These are phyloP conservation scores for Caenorhabditis angaria DNA, from an alignment of 2,888 invertebrate species.

Conservation along the genomic window DNA sequence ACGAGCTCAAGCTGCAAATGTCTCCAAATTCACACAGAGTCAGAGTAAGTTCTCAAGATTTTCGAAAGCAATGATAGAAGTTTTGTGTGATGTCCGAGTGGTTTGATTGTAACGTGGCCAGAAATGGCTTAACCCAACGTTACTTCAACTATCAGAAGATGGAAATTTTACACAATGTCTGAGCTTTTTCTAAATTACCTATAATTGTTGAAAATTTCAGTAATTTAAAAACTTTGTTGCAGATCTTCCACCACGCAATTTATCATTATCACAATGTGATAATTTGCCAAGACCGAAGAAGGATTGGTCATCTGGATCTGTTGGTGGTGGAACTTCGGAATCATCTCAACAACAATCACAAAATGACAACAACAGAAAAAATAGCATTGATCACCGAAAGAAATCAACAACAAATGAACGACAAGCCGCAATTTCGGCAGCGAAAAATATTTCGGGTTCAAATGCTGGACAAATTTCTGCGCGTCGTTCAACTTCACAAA, in stretches of 20 bases:
- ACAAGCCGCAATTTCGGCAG: slow-evolving; percentile 33
- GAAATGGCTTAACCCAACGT: slow-evolving; percentile 39
- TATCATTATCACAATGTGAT: slow-evolving; percentile 16
- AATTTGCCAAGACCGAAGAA: slow-evolving; percentile 18
- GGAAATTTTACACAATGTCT: slow-evolving; percentile 32
- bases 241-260: slow-evolving; percentile 33
- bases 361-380: slow-evolving; percentile 17
- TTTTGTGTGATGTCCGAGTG: slow-evolving; percentile 32
- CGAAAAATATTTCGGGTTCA: slow-evolving; percentile 12
- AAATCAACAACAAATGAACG: slow-evolving; percentile 32
- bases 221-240: slow-evolving; percentile 1
- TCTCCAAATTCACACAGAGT: slow-evolving; percentile 21
- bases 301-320: slow-evolving; percentile 39
- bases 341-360: slow-evolving; percentile 11
- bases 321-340: slow-evolving; percentile 37
- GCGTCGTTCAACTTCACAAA: slow-evolving; percentile 32
- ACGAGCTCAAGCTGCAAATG: slow-evolving; percentile 31
- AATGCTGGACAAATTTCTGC: slow-evolving; percentile 6
- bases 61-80: slow-evolving; percentile 22
- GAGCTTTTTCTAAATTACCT: slow-evolving; percentile 14
- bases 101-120: slow-evolving; percentile 25
- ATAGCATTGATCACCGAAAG: slow-evolving; percentile 43
- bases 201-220: slow-evolving; percentile 1
- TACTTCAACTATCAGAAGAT: slow-evolving; percentile 27
- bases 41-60: slow-evolving; percentile 15